phyloP scores from a whole-genome alignment of 2,888 invertebrate genomes.

The Chrysolina oricalcia region DNA sequence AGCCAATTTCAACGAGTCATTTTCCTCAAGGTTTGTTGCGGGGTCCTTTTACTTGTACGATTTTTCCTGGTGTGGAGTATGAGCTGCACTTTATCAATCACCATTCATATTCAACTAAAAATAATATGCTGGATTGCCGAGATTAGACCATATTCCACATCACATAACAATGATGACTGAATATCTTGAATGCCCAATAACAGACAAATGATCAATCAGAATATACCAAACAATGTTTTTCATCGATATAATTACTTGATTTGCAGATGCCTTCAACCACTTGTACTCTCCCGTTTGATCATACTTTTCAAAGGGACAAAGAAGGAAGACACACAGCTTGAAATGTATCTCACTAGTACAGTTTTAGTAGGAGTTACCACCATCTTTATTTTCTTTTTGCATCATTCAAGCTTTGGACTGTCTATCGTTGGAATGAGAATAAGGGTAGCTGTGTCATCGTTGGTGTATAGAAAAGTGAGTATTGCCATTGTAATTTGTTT shows the following conservation, averaged over 20 bases:
- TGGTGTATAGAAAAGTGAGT: constrained; percentile 85
- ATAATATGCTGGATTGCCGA: no score
- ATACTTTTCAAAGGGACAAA: neutral
- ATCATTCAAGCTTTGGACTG: constrained; percentile 77
- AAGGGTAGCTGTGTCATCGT: constrained; percentile 83
- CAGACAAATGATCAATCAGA: no score
- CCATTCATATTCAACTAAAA: no score
- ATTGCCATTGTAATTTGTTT: no score
- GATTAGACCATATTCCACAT: no score
- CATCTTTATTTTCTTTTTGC: constrained; percentile 74
- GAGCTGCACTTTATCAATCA: no score
- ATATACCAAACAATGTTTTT: no score
- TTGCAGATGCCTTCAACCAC: constrained; percentile 71
- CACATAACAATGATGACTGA: neutral
- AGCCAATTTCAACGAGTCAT: no score
- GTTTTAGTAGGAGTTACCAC: constrained; percentile 73
- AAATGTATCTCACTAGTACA: constrained; percentile 76
- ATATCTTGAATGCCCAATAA: no score
- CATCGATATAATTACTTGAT: neutral
- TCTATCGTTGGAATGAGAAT: constrained; percentile 84
- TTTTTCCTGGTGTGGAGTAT: no score
- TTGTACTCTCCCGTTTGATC: constrained; percentile 75
- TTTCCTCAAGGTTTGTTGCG: no score
- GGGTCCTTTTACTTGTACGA: no score
- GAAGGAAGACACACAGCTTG: constrained; percentile 71